Evolutionary conservation across 2,797 vertebrate genomes (phyloP).

Genomic region (Carapus acus): DNA sequence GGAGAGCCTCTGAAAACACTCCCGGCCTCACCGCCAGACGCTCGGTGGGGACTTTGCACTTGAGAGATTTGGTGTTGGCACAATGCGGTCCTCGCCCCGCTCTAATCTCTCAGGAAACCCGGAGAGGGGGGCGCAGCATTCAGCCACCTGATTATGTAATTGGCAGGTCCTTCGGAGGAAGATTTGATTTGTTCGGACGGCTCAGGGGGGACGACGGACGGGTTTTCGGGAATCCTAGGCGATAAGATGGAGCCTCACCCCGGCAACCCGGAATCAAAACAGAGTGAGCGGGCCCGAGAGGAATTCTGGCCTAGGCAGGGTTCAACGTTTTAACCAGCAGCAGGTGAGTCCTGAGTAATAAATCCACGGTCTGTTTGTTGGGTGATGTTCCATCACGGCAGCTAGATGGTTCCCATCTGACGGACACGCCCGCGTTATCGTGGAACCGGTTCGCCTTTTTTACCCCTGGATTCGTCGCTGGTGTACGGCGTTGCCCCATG

Average conservation of each 20-base stretch:
- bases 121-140: slow-evolving; percentile 33
- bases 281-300: slow-evolving; percentile 34
- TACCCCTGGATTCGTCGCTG: too few relatives aligned
- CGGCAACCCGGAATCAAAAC: slow-evolving; percentile 50
- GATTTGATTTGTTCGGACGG: slow-evolving; percentile 19
- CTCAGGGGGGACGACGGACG: slow-evolving; percentile 17
- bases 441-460: too few relatives aligned
- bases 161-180: slow-evolving; percentile 30
- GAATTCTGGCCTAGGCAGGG: slow-evolving; percentile 20
- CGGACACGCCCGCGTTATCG: slow-evolving; percentile 9
- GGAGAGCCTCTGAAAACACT: slow-evolving; percentile 59
- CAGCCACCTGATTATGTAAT: slow-evolving; percentile 44
- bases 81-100: slow-evolving; percentile 57
- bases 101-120: slow-evolving; percentile 44
- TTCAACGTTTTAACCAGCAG: slow-evolving; percentile 36
- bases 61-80: slow-evolving; percentile 60
- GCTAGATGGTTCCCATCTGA: slow-evolving; percentile 2
- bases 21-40: slow-evolving; percentile 51
- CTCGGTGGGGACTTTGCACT: slow-evolving; percentile 57
- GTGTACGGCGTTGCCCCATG: too few relatives aligned
- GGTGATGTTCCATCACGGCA: slow-evolving; percentile 17
- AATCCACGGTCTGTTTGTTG: slow-evolving; percentile 14
- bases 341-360: slow-evolving; percentile 43
- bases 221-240: slow-evolving; percentile 22
- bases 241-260: slow-evolving; percentile 47